Conservation (phyloP, 2,113 vertebrate species). For the Ochotona princeps region DNA sequence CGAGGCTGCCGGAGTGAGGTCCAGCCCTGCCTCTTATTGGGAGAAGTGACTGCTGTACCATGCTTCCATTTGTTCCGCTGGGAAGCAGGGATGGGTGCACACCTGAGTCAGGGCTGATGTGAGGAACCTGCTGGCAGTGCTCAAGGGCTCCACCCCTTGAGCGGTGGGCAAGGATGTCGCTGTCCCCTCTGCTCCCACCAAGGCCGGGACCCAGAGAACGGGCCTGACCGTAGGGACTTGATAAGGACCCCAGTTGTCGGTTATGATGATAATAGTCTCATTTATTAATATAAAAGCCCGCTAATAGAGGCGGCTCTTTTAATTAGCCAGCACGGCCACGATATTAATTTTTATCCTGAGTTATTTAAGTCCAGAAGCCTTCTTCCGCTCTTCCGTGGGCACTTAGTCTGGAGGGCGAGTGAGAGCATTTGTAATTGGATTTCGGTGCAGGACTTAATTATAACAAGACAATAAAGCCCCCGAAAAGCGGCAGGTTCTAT, state of each 20-base stretch:
- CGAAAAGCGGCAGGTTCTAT: constrained; percentile 66
- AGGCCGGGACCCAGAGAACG: constrained; percentile 56
- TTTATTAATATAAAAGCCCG: constrained; percentile 84
- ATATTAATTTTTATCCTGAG: constrained; percentile 85
- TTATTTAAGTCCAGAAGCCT: constrained; percentile 81
- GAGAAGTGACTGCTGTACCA: not conserved
- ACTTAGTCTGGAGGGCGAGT: constrained; percentile 79
- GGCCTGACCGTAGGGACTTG: constrained; percentile 73
- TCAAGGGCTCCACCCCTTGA: too few species aligned
- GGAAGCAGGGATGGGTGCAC: not conserved
- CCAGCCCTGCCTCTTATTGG: not conserved
- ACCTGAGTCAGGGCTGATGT: too few species aligned
- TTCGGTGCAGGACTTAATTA: constrained; percentile 85
- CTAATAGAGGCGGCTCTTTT: constrained; percentile 83
- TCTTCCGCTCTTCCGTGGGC: constrained; percentile 69
- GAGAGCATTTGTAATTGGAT: constrained; percentile 84
- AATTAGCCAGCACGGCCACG: constrained; percentile 80
- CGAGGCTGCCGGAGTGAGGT: not conserved
- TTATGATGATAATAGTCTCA: constrained; percentile 84
- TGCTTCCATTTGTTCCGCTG: not conserved
- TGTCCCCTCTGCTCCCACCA: not conserved
- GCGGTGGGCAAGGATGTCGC: fast-evolving
- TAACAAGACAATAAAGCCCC: constrained; percentile 80
- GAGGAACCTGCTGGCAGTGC: fast-evolving
- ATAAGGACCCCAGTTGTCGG: constrained; percentile 81